Conservation (phyloP, 2,888 invertebrate species). For the Himalopsyche tibetana region DNA sequence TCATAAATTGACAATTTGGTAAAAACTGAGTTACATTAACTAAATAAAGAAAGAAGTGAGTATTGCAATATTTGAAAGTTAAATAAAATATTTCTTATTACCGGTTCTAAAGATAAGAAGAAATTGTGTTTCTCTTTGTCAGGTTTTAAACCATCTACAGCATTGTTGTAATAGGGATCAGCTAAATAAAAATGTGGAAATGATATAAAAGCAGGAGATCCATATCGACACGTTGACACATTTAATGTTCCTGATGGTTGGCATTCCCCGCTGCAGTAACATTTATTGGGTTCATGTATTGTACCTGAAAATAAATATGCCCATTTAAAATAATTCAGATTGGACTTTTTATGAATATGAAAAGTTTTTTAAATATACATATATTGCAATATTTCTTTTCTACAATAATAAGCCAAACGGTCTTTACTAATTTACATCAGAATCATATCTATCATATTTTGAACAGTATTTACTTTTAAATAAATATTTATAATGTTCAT, state of each 20-base stretch:
- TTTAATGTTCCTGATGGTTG: constrained; percentile 85
- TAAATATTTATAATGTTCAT: too few species aligned
- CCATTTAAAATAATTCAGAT: background rate
- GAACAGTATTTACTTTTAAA: too few species aligned
- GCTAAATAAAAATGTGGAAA: constrained; percentile 90
- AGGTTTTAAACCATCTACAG: constrained; percentile 83
- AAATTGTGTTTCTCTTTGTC: constrained; percentile 84
- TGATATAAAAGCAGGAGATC: constrained; percentile 89
- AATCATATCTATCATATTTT: too few species aligned
- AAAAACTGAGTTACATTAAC: too few species aligned
- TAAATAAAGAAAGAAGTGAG: too few species aligned
- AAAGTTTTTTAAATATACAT: too few species aligned
- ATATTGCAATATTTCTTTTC: too few species aligned
- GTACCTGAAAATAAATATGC: constrained; percentile 74
- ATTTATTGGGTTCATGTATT: constrained; percentile 78
- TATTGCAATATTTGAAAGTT: background rate
- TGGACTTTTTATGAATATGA: too few species aligned
- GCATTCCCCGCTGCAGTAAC: constrained; percentile 86
- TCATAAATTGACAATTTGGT: too few species aligned
- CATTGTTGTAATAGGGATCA: constrained; percentile 81
- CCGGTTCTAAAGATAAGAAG: constrained; percentile 86
- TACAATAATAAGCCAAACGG: too few species aligned
- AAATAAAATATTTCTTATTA: constrained; percentile 68
- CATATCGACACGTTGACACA: constrained; percentile 86
- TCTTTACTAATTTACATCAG: too few species aligned